phyloP scores from a whole-genome alignment of 2,888 invertebrate species.

The Chloromyia formosa region DNA sequence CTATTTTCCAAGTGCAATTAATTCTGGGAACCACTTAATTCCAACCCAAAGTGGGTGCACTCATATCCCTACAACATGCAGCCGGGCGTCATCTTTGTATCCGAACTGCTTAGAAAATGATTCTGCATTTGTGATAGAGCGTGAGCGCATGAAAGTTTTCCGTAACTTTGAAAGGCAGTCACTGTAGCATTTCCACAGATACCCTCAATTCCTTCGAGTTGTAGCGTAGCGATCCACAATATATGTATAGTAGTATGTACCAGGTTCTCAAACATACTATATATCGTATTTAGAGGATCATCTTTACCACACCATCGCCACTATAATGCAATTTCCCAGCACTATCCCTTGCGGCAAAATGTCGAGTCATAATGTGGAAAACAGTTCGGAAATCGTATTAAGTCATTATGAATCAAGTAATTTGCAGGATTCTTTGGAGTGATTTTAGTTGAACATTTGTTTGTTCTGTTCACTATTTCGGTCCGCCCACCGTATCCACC shows the following conservation, averaged over 20 bases:
- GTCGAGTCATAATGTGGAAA: slow-evolving; percentile 34
- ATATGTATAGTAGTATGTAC: too few species aligned
- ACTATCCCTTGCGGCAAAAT: slow-evolving; percentile 29
- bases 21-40: slow-evolving; percentile 23
- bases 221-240: not conserved
- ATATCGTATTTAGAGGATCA: not conserved
- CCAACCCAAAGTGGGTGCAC: not conserved
- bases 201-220: not conserved
- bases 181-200: not conserved
- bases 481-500: not conserved
- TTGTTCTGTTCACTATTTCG: slow-evolving; percentile 23
- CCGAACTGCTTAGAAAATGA: slow-evolving; percentile 3
- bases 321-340: slow-evolving; percentile 36
- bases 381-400: slow-evolving; percentile 40
- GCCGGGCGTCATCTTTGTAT: not conserved
- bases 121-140: not conserved
- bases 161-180: slow-evolving; percentile 5
- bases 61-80: not conserved
- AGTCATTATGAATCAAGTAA: slow-evolving; percentile 34
- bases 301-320: slow-evolving; percentile 12
- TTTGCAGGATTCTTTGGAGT: slow-evolving; percentile 21
- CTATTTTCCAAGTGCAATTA: slow-evolving; percentile 33
- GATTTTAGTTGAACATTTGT: slow-evolving; percentile 25
- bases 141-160: slow-evolving; percentile 30
- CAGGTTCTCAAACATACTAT: too few species aligned